Percentiles rank a stretch among this genome's conserved stretches.
phyloP scores from a whole-genome alignment of 1,140 invertebrate species.

The Ceratosolen fusciceps region DNA sequence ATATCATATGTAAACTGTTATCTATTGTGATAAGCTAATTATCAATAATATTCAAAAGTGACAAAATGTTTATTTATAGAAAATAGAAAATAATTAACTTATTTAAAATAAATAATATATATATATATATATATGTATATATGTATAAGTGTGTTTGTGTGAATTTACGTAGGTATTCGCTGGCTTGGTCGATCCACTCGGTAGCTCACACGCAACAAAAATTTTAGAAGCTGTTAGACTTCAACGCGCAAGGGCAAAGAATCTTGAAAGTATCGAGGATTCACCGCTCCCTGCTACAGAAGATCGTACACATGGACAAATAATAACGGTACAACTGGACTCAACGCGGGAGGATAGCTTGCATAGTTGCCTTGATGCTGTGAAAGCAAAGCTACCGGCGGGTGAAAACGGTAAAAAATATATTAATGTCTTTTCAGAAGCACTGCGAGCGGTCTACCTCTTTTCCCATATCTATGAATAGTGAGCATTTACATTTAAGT shows the following conservation, averaged over 20 bases:
- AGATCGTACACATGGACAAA: constrained; percentile 70
- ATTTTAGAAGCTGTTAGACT: constrained; percentile 75
- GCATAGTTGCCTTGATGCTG: constrained; percentile 81
- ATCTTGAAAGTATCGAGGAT: constrained; percentile 58
- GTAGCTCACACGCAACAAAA: constrained; percentile 71
- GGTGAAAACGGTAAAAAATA: constrained; percentile 82
- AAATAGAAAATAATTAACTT: too few species aligned
- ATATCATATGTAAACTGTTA: too few species aligned
- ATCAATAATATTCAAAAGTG: too few species aligned
- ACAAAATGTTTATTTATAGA: too few species aligned
- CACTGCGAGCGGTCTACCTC: too few species aligned
- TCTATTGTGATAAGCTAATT: too few species aligned
- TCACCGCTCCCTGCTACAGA: constrained; percentile 43
- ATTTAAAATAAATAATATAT: too few species aligned
- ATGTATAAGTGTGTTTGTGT: too few species aligned
- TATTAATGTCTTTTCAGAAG: too few species aligned
- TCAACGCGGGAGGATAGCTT: constrained; percentile 85
- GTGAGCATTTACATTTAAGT: too few species aligned
- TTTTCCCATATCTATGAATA: too few species aligned
- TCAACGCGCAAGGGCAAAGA: constrained; percentile 67
- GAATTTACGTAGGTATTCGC: constrained; percentile 77
- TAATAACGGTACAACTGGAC: constrained; percentile 81
- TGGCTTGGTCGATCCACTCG: constrained; percentile 71
- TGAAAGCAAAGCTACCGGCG: constrained; percentile 84
- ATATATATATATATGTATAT: too few species aligned